Percentiles rank a stretch among this genome's conserved stretches.
Conservation (phyloP, 2,888 invertebrate genomes). For the Acanthopleura granulata region DNA sequence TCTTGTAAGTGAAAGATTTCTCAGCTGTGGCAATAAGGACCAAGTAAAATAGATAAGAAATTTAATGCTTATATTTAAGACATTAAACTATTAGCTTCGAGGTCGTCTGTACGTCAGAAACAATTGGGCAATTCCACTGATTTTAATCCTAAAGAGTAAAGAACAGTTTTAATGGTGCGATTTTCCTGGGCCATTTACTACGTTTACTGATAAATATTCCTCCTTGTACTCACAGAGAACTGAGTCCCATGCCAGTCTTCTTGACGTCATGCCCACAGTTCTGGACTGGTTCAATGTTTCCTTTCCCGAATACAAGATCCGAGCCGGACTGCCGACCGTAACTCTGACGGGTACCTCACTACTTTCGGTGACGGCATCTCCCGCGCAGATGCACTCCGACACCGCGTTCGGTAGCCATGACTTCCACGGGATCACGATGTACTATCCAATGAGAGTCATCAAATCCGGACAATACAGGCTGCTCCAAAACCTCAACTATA, state of each 20-base stretch:
- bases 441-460: constrained; percentile 89
- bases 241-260: constrained; percentile 80
- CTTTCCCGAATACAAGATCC: constrained; percentile 62
- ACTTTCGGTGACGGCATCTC: constrained; percentile 76
- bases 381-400: constrained; percentile 23
- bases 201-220: too few relatives aligned
- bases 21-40: too few relatives aligned
- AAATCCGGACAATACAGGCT: constrained; percentile 85
- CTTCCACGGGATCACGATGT: constrained; percentile 93
- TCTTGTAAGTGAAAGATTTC: too few relatives aligned
- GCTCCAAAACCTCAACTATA: constrained; percentile 90
- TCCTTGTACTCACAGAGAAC: constrained; percentile 69
- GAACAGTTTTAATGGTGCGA: too few relatives aligned
- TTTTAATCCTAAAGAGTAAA: too few relatives aligned
- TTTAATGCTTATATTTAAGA: too few relatives aligned
- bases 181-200: too few relatives aligned
- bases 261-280: constrained; percentile 87
- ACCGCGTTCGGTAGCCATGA: constrained; percentile 85
- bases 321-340: constrained; percentile 44
- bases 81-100: too few relatives aligned
- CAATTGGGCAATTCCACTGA: too few relatives aligned
- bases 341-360: constrained; percentile 79
- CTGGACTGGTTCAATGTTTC: constrained; percentile 83
- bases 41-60: too few relatives aligned
- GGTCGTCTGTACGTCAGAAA: too few relatives aligned